A percentile compares a stretch with the other conserved stretches of the same genome.
Evolutionary conservation across 2,797 vertebrate species (phyloP).

Genomic region (Clarias platycephalus): DNA sequence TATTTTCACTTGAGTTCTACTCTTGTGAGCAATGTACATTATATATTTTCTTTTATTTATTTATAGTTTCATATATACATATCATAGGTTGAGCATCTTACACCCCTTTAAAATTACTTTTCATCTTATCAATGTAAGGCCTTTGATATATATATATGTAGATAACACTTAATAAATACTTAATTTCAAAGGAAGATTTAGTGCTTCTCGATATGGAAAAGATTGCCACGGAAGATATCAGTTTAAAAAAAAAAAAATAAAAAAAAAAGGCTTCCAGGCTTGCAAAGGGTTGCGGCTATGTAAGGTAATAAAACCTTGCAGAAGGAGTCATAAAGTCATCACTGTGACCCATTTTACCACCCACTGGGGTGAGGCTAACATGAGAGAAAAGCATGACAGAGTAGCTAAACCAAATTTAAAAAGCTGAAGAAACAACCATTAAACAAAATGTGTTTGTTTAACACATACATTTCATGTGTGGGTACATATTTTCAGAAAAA

Average conservation of each 20-base stretch:
- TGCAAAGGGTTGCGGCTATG: constrained; percentile 9
- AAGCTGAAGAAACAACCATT: constrained; percentile 8
- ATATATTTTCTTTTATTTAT: not conserved
- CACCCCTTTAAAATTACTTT: not conserved
- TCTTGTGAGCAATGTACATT: not conserved
- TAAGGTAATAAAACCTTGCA: constrained; percentile 36
- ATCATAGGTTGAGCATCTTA: not conserved
- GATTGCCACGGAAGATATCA: constrained; percentile 10
- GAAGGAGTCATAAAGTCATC: constrained; percentile 61
- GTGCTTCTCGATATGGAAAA: constrained; percentile 2
- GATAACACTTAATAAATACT: not conserved
- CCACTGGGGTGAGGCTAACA: constrained; percentile 32
- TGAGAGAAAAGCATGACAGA: constrained; percentile 39
- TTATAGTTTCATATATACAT: too few species aligned
- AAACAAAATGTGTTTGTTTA: constrained; percentile 59
- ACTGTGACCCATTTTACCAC: constrained; percentile 55
- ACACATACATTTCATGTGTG: constrained; percentile 59
- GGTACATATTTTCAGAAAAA: constrained; percentile 41
- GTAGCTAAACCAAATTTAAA: constrained; percentile 18
- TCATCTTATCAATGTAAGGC: not conserved
- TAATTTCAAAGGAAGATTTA: constrained; percentile 1
- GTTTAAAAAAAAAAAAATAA: constrained; percentile 9
- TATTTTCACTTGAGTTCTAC: not conserved
- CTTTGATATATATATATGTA: not conserved
- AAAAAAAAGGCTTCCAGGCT: constrained; percentile 22